phyloP scores from a whole-genome alignment of 1,140 invertebrate genomes.

The Mamestra configurata region DNA sequence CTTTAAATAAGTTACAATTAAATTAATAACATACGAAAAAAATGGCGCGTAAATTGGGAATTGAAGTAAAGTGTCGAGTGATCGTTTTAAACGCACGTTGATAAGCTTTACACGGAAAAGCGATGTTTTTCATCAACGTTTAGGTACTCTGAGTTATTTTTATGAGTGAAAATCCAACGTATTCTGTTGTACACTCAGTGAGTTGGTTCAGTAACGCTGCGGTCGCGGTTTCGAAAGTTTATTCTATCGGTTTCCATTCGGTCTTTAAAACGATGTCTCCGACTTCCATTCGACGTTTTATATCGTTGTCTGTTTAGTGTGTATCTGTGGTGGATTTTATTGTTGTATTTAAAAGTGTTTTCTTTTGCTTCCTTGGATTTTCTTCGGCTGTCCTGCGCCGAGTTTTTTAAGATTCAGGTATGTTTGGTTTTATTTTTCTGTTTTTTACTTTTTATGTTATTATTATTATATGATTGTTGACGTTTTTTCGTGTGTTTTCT shows the following conservation, averaged over 20 bases:
- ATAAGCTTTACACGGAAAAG: slow-evolving; percentile 55
- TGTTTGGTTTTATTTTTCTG: slow-evolving; percentile 4
- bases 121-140: slow-evolving; percentile 65
- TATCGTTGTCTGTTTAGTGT: slow-evolving; percentile 55
- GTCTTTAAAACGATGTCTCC: slow-evolving; percentile 51
- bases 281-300: slow-evolving; percentile 50
- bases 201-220: slow-evolving; percentile 53
- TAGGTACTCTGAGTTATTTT: slow-evolving; percentile 64
- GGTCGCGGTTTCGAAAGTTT: slow-evolving; percentile 59
- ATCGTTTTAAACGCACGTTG: slow-evolving; percentile 42
- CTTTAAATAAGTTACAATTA: slow-evolving; percentile 1
- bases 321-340: slow-evolving; percentile 50
- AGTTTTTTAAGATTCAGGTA: slow-evolving; percentile 45
- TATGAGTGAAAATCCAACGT: slow-evolving; percentile 71
- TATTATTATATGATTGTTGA: slow-evolving; percentile 12
- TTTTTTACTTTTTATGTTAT: neutral
- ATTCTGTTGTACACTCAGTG: slow-evolving; percentile 42
- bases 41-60: neutral
- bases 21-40: neutral
- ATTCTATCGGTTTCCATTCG: slow-evolving; percentile 33
- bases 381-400: slow-evolving; percentile 29
- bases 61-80: slow-evolving; percentile 27
- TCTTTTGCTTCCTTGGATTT: slow-evolving; percentile 48
- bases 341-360: slow-evolving; percentile 47
- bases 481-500: neutral